A percentile compares a stretch with the other conserved stretches of the same genome.
Conservation (phyloP, 2,888 invertebrate genomes). For the Tetragnatha montana region DNA sequence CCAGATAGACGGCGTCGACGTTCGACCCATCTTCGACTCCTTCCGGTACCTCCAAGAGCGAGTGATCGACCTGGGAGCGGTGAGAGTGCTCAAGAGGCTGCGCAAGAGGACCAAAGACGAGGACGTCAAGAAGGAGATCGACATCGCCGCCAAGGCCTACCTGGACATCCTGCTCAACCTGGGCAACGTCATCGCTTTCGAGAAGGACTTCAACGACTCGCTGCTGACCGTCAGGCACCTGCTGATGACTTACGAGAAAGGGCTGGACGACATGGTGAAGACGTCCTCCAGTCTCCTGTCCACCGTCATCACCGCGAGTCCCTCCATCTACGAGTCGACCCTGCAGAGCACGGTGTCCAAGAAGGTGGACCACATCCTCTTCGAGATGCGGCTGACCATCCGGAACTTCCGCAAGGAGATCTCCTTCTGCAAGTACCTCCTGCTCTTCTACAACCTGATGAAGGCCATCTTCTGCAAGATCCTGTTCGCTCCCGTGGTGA, state of each 20-base stretch:
- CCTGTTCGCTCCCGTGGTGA: slow-evolving; percentile 11
- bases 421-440: slow-evolving; percentile 20
- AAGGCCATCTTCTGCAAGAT: slow-evolving; percentile 10
- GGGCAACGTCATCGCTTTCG: not conserved
- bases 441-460: not conserved
- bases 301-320: not conserved
- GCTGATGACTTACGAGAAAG: not conserved
- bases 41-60: not conserved
- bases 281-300: not conserved
- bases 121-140: not conserved
- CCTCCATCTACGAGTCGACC: not conserved
- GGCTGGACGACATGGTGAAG: not conserved
- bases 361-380: slow-evolving; percentile 3
- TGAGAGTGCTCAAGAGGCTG: not conserved
- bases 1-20: not conserved
- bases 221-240: not conserved
- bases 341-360: not conserved
- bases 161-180: not conserved
- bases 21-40: not conserved
- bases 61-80: not conserved
- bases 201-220: not conserved
- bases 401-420: slow-evolving; percentile 13
- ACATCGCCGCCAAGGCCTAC: not conserved
- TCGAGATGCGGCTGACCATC: not conserved
- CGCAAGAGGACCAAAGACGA: not conserved